Percentiles rank a stretch among this genome's conserved stretches.
Conservation (phyloP, 1,140 invertebrate species). For the Saccostrea cuccullata region DNA sequence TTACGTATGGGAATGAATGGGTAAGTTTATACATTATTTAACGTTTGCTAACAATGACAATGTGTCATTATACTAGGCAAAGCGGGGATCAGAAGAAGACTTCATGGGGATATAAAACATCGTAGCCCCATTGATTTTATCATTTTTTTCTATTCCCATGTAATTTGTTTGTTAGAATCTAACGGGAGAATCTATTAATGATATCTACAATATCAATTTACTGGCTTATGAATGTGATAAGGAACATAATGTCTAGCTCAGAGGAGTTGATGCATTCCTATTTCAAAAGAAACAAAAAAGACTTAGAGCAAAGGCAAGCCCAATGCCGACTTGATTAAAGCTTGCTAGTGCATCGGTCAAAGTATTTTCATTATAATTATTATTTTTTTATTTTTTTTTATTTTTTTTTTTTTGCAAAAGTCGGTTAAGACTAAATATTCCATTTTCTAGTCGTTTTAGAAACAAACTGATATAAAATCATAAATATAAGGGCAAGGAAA, state of each 20-base stretch:
- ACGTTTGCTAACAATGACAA: too few relatives aligned
- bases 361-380: too few relatives aligned
- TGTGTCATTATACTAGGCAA: not conserved
- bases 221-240: not conserved
- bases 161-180: not conserved
- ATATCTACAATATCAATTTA: constrained; percentile 21
- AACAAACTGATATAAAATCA: too few relatives aligned
- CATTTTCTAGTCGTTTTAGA: too few relatives aligned
- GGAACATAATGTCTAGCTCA: not conserved
- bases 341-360: not conserved
- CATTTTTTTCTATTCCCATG: not conserved
- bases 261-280: not conserved
- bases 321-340: not conserved
- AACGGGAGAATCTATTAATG: not conserved
- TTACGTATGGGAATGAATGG: too few relatives aligned
- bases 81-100: not conserved
- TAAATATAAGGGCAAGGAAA: too few relatives aligned
- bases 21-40: too few relatives aligned
- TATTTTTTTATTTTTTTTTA: too few relatives aligned
- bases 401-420: too few relatives aligned
- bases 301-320: not conserved
- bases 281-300: not conserved
- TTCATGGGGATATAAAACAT: constrained; percentile 1
- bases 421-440: too few relatives aligned
- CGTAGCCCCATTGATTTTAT: not conserved